A percentile compares a stretch with the other conserved stretches of the same genome.
phyloP scores from a whole-genome alignment of 2,797 vertebrate species.

The Pempheris klunzingeri region DNA sequence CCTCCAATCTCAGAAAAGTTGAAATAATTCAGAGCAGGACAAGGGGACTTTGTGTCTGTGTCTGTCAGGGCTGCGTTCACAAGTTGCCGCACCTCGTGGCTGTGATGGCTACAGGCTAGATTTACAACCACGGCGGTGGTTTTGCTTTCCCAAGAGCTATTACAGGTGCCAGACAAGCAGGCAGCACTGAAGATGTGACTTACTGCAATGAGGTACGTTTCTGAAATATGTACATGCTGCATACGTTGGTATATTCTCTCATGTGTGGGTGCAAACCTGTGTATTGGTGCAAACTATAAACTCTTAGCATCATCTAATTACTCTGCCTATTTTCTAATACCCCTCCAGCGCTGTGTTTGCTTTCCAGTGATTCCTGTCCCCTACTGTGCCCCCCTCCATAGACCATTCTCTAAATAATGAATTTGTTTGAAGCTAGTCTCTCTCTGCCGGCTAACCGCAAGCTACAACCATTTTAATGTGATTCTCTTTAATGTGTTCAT shows the following conservation, averaged over 20 bases:
- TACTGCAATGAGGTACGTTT: neutral
- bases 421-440: conserved; percentile 60
- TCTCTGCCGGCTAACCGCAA: conserved; percentile 52
- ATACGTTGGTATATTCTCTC: neutral
- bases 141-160: conserved; percentile 7
- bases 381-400: conserved; percentile 38
- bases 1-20: neutral
- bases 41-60: conserved; percentile 42
- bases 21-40: conserved; percentile 54
- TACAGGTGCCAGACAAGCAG: neutral
- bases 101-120: conserved; percentile 32
- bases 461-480: conserved; percentile 56
- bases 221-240: neutral
- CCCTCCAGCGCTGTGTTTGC: conserved; percentile 57
- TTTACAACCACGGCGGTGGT: conserved; percentile 10
- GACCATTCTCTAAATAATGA: conserved; percentile 67
- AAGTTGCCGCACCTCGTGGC: conserved; percentile 26
- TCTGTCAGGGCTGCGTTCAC: conserved; percentile 22
- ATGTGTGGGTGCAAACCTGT: conserved; percentile 12
- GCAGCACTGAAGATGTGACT: neutral
- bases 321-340: conserved; percentile 41
- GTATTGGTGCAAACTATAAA: conserved; percentile 18
- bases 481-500: conserved; percentile 62
- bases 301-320: conserved; percentile 53
- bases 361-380: conserved; percentile 60